Conservation (phyloP, 1,140 invertebrate species). For the Latrodectus geometricus region DNA sequence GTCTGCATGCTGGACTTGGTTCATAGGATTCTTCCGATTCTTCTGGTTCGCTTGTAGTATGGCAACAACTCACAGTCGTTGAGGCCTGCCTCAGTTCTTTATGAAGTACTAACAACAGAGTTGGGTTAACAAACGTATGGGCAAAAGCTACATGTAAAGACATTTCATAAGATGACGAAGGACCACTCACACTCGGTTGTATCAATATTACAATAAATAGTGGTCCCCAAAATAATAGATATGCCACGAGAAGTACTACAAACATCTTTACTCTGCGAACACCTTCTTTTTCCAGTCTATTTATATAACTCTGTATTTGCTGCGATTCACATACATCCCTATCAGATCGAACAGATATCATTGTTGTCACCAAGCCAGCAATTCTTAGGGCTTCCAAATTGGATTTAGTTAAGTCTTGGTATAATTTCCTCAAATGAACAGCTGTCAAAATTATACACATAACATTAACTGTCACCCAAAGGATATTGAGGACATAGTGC, state of each 20-base stretch:
- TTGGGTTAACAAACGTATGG: slow-evolving; percentile 87
- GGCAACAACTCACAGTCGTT: slow-evolving; percentile 15
- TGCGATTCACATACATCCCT: slow-evolving; percentile 64
- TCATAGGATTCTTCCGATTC: slow-evolving; percentile 2
- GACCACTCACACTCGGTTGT: slow-evolving; percentile 65
- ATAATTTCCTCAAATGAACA: slow-evolving; percentile 85
- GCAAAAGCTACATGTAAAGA: slow-evolving; percentile 88
- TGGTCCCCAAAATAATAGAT: slow-evolving; percentile 89
- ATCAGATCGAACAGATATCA: slow-evolving; percentile 74
- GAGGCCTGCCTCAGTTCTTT: slow-evolving; percentile 45
- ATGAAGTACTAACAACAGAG: slow-evolving; percentile 82
- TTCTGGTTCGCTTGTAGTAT: background rate
- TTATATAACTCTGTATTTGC: slow-evolving; percentile 81
- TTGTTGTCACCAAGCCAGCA: slow-evolving; percentile 79
- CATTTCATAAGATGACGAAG: slow-evolving; percentile 74
- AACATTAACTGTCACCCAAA: slow-evolving; percentile 89
- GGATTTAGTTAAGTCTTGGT: slow-evolving; percentile 82
- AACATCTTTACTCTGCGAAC: slow-evolving; percentile 82
- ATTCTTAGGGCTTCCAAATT: slow-evolving; percentile 79
- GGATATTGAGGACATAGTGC: slow-evolving; percentile 88
- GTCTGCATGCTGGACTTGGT: slow-evolving; percentile 27
- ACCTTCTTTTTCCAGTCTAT: slow-evolving; percentile 79
- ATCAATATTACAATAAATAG: slow-evolving; percentile 83
- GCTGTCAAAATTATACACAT: slow-evolving; percentile 84
- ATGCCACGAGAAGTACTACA: slow-evolving; percentile 84